Base-by-base conservation (phyloP, 2,888 invertebrate species). In the Ganaspis brasiliensis region DNA sequence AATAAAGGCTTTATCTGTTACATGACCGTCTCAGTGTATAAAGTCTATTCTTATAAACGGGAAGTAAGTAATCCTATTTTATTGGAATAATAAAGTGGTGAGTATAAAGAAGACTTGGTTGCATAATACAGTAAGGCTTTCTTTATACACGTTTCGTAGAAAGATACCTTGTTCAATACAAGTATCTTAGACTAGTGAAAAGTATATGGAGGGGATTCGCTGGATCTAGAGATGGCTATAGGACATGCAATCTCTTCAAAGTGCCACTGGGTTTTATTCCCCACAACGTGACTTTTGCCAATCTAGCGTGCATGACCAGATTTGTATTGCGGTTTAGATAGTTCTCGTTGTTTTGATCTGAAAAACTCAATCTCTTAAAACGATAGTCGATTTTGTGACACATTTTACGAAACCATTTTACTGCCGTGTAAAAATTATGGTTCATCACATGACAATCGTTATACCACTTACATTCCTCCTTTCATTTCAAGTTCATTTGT, bases 31-130 rank as follows among this genome's bases (percentile, higher is more conserved):
- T 67, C 6, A 21, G 72, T 31, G 55, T 52, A 77, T 45, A 79
- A 76, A 77, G 79, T 73, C 74, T 57, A 84, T 85, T 84, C 83
- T 86, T 87, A 84, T 83, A 85, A 83, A 85, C 79, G 79, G 77
- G 59, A 75, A 77, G 78, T 81, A 82, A 83, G 85, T 87, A 86
- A 88, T 88, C 84, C 85, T 84, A 85, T 86, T 89, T 88, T 87
- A 89, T 89, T 84, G 85, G 78, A 80, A 85, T 86, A 87, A 88
- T 87, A 87, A 87, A 88, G 86, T 77, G 79, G 70, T 72, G 73
- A 73, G 80, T 79, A 79, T 80, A 83, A 84, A 84, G 83, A 82
- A 83, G 81, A 75, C 77, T 81, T 72, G 82, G 78, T 83, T 85
- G 84, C 83, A 87, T 87, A 86, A 88, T 85, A 81, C 75, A 79